These are phyloP conservation scores for Crocuta crocuta DNA, from an alignment of 2,113 vertebrate species.

Conservation along the genomic window DNA sequence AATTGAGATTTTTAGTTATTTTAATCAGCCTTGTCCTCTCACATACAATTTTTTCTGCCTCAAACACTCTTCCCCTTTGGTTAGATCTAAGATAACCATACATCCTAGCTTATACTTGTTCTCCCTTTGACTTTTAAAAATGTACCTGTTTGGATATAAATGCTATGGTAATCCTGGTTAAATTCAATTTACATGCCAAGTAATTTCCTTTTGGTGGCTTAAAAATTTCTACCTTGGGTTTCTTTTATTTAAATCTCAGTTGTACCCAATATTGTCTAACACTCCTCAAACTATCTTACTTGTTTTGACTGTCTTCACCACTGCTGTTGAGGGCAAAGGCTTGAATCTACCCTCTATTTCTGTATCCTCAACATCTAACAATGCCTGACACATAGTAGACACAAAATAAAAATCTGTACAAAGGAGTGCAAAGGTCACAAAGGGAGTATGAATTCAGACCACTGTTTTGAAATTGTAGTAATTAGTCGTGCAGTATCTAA, in stretches of 20 bases:
- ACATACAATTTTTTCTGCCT: neutral
- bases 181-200: neutral
- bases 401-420: neutral
- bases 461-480: neutral
- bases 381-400: neutral
- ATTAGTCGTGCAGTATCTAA: neutral
- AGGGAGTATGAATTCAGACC: neutral
- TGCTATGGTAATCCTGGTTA: neutral
- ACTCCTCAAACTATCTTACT: neutral
- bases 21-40: neutral
- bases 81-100: neutral
- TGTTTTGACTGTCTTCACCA: neutral
- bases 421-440: neutral
- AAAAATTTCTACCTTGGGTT: neutral
- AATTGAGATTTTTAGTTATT: neutral
- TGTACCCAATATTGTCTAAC: neutral
- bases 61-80: neutral
- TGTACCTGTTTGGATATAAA: neutral
- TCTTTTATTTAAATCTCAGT: conserved; percentile 6
- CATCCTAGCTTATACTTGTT: neutral
- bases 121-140: neutral
- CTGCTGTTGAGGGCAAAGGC: neutral
- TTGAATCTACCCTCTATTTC: neutral
- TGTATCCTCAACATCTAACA: neutral
- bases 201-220: neutral